Evolutionary conservation across 2,888 invertebrate species (phyloP), one percentile per base, ranked within the genome.

Genomic region (Cephonodes hylas): DNA sequence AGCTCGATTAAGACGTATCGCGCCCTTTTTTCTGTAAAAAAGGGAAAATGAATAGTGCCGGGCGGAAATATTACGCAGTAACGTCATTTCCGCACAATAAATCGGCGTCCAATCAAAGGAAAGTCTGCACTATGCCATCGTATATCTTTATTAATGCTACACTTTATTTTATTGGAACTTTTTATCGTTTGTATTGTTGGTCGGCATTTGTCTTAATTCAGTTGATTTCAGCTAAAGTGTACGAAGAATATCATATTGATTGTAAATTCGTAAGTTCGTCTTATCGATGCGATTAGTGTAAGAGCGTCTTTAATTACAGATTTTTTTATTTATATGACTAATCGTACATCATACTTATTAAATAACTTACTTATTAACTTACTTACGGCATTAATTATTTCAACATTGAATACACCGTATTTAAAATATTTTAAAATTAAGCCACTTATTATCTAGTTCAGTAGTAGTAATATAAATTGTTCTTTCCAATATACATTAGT

Each of bases 21-120:
- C 87, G 91, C 91, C 91, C 91, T 89, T 91, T 92, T 90, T 92
- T 88, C 78, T 79, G 83, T 85, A 87, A 91, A 91, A 92, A 91
- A 90, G 83, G 90, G 86, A 90, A 92, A 92, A 86, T 88, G 91
- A 89, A 91, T 86, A 86, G 86, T 83, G 81, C 81, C 75, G 85
- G 83, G 88, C 92, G 93, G 93, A 93, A 91, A 92, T 93, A 93
- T 93, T 93, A 93, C 88, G 76, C 81, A 88, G 86, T 89, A 90
- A 90, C 91, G 88, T 89, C 86, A 87, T 93, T 93, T 93, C 93
- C 93, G 93, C 90, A 84, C 93, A 87, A 93, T 93, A 93, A 93
- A 93, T 92, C 87, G 88, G 84, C 85, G 86, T 83, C 91, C 88
- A 93, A 93, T 93, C 93, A 92, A 91, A 91, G 87, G 89, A 88